phyloP scores from a whole-genome alignment of 2,113 vertebrate genomes.

The mouse (Mus musculus) region GRCm39 chr12:35155001-35155500 shows the following conservation, averaged over 20 bases:
- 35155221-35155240: conserved; percentile 94
- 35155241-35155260: conserved; percentile 95
- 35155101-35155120: conserved; percentile 98
- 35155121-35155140: conserved; percentile 97
- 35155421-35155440: background rate
- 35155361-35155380: background rate
- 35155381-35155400: background rate
- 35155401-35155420: background rate
- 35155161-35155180: conserved; percentile 98
- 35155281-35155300: conserved; percentile 98
- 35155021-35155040: background rate
- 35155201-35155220: conserved; percentile 93
- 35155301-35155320: conserved; percentile 64
- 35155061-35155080: conserved; percentile 20
- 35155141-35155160: conserved; percentile 99
- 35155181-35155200: conserved; percentile 97
- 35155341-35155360: conserved; percentile 11
- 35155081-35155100: conserved; percentile 33
- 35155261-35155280: conserved; percentile 98
- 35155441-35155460: conserved; percentile 7
- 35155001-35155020: too few relatives aligned
- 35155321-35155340: background rate
- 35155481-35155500: conserved; percentile 46
- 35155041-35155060: conserved; percentile 16
- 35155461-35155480: conserved; percentile 47